Base-by-base conservation (phyloP, 1,140 invertebrate species). In the Sitophilus oryzae region DNA sequence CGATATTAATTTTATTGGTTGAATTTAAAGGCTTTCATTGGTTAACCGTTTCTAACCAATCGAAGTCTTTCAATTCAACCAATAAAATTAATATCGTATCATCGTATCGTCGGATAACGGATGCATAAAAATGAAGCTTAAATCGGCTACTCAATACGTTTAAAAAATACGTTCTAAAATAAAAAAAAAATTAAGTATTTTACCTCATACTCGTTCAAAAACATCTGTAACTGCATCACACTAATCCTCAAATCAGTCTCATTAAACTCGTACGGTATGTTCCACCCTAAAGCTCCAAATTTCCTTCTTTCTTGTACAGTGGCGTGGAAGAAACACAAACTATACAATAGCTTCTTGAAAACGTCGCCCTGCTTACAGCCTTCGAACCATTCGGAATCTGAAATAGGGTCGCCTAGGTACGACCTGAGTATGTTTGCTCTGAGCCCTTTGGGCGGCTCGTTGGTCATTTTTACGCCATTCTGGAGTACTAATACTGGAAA, bases 391-490 rank as follows among this genome's bases (percentile, higher is more conserved):
- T 94, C 90, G 0, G 78, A 70, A 70, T 96, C 86, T 43, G 79
- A 85, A 18, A 96, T 88, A 0, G 93, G 93, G 75, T 96, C 91
- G 62, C 82, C 88, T 23, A 88, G 69, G 73, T 91, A 93, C 0
- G 93, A 96, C 20, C 82, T 77, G 2, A 85, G 78, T 10, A 77
- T 70, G 66, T 91, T 91, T 0, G 85, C 84, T 38, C 82, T 72
- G 10, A 91, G 70, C 22, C 87, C 87, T 75, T 88, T 87, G 0
- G 93, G 93, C 0, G 92, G 89, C 72, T 97, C 93, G 70, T 95
- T 95, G 0, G 91, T 95, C 84, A 97, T 96, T 76, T 97, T 98
- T 0, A 97, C 86, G 22, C 92, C 89, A 66, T 93, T 95, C 71
- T 97, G 90, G 20, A 97, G 74, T 8, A 98, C 83, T 10, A 88